Evolutionary conservation across 1,140 invertebrate genomes (phyloP).

Genomic region (Brachionus paranguensis): DNA sequence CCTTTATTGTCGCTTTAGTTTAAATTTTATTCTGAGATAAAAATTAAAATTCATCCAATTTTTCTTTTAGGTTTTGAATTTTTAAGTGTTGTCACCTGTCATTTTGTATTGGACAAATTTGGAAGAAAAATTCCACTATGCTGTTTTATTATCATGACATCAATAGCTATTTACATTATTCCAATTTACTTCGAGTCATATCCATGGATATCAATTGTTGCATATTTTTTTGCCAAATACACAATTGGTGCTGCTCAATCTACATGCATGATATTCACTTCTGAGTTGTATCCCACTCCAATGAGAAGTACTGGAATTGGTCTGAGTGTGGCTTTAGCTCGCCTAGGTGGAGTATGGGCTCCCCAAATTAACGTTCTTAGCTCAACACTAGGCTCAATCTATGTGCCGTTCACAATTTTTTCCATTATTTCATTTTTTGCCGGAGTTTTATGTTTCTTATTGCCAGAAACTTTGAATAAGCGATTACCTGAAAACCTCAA

Average conservation of each 20-base stretch:
- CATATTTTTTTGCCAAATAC: not conserved
- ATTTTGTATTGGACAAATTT: not conserved
- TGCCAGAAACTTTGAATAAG: not conserved
- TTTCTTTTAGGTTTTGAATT: not conserved
- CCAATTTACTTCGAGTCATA: not conserved
- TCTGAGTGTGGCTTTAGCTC: not conserved
- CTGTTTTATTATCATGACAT: not conserved
- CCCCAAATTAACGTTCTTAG: not conserved
- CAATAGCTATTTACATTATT: constrained; percentile 4
- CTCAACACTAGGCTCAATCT: not conserved
- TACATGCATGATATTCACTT: not conserved
- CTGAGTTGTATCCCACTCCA: constrained; percentile 9
- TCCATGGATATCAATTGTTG: not conserved
- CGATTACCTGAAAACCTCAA: not conserved
- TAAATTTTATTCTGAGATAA: not conserved
- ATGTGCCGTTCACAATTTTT: not conserved
- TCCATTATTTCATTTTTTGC: not conserved
- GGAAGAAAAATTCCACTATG: not conserved
- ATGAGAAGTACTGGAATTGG: constrained; percentile 14
- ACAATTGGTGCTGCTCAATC: not conserved
- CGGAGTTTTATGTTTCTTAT: not conserved
- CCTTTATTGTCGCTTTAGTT: too few relatives aligned
- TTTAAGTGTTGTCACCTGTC: not conserved
- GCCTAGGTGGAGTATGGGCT: not conserved
- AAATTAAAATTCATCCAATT: not conserved